A percentile compares a stretch with the other conserved stretches of the same genome.
phyloP scores from a whole-genome alignment of 2,888 invertebrate species.

The Idaea aversata region DNA sequence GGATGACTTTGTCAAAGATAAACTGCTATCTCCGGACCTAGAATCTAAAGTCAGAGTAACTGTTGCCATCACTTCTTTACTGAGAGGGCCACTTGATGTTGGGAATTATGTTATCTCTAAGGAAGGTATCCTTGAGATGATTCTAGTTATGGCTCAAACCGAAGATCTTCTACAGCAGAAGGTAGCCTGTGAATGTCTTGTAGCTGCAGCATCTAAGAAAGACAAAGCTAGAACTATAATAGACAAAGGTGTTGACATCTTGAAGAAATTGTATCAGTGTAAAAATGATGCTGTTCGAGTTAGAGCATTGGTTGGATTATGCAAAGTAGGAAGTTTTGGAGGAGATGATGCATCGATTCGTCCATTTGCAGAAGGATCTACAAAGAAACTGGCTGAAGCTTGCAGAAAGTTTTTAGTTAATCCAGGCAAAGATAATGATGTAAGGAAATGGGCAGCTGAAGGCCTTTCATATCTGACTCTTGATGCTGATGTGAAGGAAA shows the following conservation, averaged over 20 bases:
- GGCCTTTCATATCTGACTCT: constrained; percentile 97
- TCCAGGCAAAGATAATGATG: constrained; percentile 91
- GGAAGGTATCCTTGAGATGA: constrained; percentile 96
- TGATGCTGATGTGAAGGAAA: constrained; percentile 99
- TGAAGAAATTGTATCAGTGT: constrained; percentile 95
- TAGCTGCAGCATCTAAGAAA: constrained; percentile 97
- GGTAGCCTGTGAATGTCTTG: constrained; percentile 97
- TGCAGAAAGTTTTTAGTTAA: constrained; percentile 95
- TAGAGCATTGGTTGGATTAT: constrained; percentile 94
- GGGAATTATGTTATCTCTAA: constrained; percentile 92
- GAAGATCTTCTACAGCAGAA: constrained; percentile 95
- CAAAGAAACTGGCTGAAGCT: constrained; percentile 94
- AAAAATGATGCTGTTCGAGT: constrained; percentile 94
- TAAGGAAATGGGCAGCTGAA: constrained; percentile 97
- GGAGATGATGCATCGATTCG: constrained; percentile 97
- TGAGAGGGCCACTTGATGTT: constrained; percentile 95
- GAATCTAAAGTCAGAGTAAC: constrained; percentile 94
- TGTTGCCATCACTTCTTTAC: constrained; percentile 92
- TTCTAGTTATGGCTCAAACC: constrained; percentile 96
- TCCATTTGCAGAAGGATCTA: constrained; percentile 97
- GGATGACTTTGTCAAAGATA: constrained; percentile 92
- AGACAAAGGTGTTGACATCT: constrained; percentile 92
- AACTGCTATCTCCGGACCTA: constrained; percentile 90
- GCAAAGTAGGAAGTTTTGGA: constrained; percentile 96
- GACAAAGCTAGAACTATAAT: constrained; percentile 96